A percentile compares a stretch with the other conserved stretches of the same genome.
Evolutionary conservation across 2,113 vertebrate genomes (phyloP).

Genomic region (Lanius collurio): DNA sequence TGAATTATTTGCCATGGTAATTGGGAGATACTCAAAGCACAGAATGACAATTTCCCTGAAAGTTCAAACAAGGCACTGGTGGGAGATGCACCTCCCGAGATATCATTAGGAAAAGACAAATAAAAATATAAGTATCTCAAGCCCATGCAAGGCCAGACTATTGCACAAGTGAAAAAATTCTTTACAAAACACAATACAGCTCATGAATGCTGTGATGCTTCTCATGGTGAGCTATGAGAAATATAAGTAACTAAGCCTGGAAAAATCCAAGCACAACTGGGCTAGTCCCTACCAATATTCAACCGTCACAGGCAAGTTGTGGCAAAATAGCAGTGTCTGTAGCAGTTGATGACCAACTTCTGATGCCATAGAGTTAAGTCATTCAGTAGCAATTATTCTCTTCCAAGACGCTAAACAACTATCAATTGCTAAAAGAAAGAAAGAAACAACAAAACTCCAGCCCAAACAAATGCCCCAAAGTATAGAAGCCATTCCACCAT

Average conservation of each 20-base stretch:
- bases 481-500: background rate
- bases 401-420: background rate
- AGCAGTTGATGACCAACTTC: background rate
- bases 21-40: background rate
- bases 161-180: background rate
- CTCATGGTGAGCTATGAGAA: background rate
- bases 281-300: background rate
- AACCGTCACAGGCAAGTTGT: background rate
- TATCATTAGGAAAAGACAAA: background rate
- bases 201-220: background rate
- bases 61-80: background rate
- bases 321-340: background rate
- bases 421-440: background rate
- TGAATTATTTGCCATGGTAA: slow-evolving; percentile 5
- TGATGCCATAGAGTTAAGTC: background rate
- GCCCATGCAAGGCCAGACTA: background rate
- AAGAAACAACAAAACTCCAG: background rate
- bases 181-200: background rate
- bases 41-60: background rate
- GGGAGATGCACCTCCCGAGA: background rate
- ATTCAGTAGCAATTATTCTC: background rate
- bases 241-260: background rate
- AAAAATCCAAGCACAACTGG: background rate
- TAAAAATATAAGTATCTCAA: background rate
- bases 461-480: background rate